Conservation (phyloP, 1,140 invertebrate species). For the Idris sp. region DNA sequence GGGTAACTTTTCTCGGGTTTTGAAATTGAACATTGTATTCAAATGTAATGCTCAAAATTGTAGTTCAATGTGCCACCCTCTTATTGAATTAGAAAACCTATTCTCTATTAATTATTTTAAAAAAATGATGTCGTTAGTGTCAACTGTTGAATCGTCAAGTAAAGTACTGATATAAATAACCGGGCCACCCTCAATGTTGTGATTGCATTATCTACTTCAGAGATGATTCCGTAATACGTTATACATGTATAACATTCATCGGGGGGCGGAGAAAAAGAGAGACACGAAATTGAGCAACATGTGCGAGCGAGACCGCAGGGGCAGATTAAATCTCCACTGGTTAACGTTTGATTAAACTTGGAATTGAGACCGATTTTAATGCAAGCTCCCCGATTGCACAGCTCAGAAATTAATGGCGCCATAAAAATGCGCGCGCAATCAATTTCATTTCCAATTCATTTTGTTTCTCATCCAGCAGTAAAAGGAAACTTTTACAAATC, state of each 20-base stretch:
- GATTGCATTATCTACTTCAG: conserved; percentile 76
- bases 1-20: no score
- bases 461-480: conserved; percentile 51
- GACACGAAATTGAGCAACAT: conserved; percentile 9
- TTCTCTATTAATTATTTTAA: no score
- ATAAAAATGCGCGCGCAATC: conserved; percentile 53
- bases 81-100: conserved; percentile 24
- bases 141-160: conserved; percentile 72
- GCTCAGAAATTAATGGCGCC: conserved; percentile 69
- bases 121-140: no score
- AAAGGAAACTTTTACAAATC: no score
- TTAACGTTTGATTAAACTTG: conserved; percentile 79
- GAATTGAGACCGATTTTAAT: conserved; percentile 77
- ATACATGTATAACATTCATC: conserved; percentile 47
- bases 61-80: no score
- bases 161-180: conserved; percentile 78
- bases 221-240: conserved; percentile 59
- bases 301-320: conserved; percentile 42
- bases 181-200: conserved; percentile 76
- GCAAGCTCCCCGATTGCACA: conserved; percentile 67
- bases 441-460: conserved; percentile 55
- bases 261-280: conserved; percentile 55
- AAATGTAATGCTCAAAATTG: no score
- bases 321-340: conserved; percentile 78
- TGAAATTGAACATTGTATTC: no score